Evolutionary conservation across 2,888 invertebrate genomes (phyloP), one percentile per base, ranked within the genome.

Genomic region (Acrobeloides nanus): DNA sequence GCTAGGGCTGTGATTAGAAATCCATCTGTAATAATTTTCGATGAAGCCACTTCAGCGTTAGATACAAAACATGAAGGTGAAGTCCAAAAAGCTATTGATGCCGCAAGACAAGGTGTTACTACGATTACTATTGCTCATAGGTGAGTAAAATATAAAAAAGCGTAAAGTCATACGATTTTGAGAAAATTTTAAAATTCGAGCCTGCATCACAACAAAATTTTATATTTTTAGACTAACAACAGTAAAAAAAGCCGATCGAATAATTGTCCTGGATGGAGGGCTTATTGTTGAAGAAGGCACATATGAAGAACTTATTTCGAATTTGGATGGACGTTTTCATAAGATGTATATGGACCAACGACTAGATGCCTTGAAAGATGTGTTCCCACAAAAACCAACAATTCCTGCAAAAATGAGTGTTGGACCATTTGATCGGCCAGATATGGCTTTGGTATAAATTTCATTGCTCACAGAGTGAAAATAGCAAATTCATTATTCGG

Each of bases 111-210:
- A 35, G 70, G 68, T 31, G 53, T 69, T 17, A 69, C 67, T 2
- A 66, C 64, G 4, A 69, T 70, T 27, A 71, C 70, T 1, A 70
- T 70, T 35, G 68, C 70, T 4, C 70, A 70, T 46, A 48, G 68
- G 58, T 57, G 18, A 17, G 37, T 31, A 10, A 10, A 21, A 18
- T 6, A 8, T 35, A 35, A 15, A 8, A 15, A 17, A 17, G 15
- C 17, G 8, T n/a, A 35, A 35, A 6, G 12, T 4, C 7, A 34
- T 34, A 21, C 21, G 7, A 18, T 34, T 34, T 34, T 34, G 35
- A 34, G 6, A 34, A 12, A 18, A 8, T 34, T 34, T 6, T 34
- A 34, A 34, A 12, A 34, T 6, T 18, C 6, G 21, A n/a, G n/a
- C n/a, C n/a, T n/a, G n/a, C n/a, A n/a, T n/a, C n/a, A n/a, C n/a